Evolutionary conservation across 1,140 invertebrate species (phyloP).

Genomic region (Stratiolaelaps scimitus): DNA sequence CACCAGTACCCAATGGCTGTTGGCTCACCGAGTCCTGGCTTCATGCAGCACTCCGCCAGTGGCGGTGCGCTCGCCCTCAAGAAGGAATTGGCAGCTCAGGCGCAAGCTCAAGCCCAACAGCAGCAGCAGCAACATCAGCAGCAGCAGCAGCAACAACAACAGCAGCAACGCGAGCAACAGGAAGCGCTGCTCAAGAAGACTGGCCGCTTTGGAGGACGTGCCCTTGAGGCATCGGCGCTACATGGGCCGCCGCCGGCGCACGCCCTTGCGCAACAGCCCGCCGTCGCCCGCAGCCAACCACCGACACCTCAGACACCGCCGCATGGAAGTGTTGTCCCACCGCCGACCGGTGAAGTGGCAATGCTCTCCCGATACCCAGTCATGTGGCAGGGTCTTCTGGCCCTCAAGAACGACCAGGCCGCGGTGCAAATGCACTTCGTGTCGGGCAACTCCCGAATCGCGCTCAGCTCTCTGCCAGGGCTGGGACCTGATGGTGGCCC

Average conservation of each 20-base stretch:
- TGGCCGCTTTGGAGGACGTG: slow-evolving; percentile 18
- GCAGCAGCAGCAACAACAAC: slow-evolving; percentile 32
- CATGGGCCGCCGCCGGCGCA: slow-evolving; percentile 35
- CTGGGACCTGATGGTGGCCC: slow-evolving; percentile 56
- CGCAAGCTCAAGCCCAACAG: slow-evolving; percentile 32
- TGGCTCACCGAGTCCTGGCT: slow-evolving; percentile 28
- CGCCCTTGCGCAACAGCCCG: slow-evolving; percentile 32
- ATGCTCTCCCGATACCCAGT: slow-evolving; percentile 58
- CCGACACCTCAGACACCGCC: slow-evolving; percentile 53
- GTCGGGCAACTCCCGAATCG: slow-evolving; percentile 74
- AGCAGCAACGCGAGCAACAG: slow-evolving; percentile 32
- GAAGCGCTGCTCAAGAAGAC: slow-evolving; percentile 22
- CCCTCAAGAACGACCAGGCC: slow-evolving; percentile 87
- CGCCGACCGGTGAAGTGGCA: slow-evolving; percentile 39
- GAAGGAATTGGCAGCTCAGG: slow-evolving; percentile 31
- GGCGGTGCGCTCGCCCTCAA: slow-evolving; percentile 31
- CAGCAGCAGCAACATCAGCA: slow-evolving; percentile 32
- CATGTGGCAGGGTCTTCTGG: slow-evolving; percentile 89
- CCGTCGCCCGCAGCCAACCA: slow-evolving; percentile 43
- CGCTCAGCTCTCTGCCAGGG: slow-evolving; percentile 62
- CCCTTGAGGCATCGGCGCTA: slow-evolving; percentile 30
- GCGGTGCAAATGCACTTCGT: slow-evolving; percentile 97
- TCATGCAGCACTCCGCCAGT: slow-evolving; percentile 31
- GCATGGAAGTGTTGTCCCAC: slow-evolving; percentile 56
- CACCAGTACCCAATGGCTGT: slow-evolving; percentile 33